Evolutionary conservation across 2,797 vertebrate genomes (phyloP).

Genomic region (Cryptoblepharus egeriae): DNA sequence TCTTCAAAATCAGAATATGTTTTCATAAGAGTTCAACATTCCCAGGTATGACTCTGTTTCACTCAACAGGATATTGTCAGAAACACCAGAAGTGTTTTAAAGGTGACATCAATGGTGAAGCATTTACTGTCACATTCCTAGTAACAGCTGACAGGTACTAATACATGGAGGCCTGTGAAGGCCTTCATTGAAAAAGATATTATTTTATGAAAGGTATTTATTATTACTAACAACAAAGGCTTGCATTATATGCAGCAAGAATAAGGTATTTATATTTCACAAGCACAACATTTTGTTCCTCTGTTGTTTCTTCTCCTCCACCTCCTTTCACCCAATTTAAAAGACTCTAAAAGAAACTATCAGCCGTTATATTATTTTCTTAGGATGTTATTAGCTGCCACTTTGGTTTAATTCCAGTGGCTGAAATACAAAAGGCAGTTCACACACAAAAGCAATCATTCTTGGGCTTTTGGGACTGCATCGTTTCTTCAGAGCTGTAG

Average conservation of each 20-base stretch:
- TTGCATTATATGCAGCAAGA: background rate
- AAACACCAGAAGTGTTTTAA: background rate
- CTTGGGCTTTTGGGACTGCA: rapidly evolving
- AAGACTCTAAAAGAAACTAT: conserved; percentile 38
- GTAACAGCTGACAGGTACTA: background rate
- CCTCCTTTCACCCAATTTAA: conserved; percentile 51
- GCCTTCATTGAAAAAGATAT: conserved; percentile 8
- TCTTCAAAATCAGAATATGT: background rate
- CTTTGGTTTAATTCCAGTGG: conserved; percentile 19
- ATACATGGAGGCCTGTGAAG: background rate
- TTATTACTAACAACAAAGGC: conserved; percentile 12
- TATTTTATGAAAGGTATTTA: background rate
- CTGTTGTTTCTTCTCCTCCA: conserved; percentile 45
- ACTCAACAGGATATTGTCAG: background rate
- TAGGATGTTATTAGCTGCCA: conserved; percentile 51
- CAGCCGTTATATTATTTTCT: conserved; percentile 30
- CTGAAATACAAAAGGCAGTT: background rate
- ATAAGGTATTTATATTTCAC: conserved; percentile 38
- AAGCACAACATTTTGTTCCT: conserved; percentile 45
- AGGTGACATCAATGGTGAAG: background rate
- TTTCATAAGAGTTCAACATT: background rate
- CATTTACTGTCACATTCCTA: background rate
- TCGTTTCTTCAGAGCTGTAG: conserved; percentile 27
- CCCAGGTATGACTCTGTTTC: background rate
- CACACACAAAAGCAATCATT: conserved; percentile 8